phyloP scores from a whole-genome alignment of 2,113 vertebrate genomes.

The Cheirogaleus medius region DNA sequence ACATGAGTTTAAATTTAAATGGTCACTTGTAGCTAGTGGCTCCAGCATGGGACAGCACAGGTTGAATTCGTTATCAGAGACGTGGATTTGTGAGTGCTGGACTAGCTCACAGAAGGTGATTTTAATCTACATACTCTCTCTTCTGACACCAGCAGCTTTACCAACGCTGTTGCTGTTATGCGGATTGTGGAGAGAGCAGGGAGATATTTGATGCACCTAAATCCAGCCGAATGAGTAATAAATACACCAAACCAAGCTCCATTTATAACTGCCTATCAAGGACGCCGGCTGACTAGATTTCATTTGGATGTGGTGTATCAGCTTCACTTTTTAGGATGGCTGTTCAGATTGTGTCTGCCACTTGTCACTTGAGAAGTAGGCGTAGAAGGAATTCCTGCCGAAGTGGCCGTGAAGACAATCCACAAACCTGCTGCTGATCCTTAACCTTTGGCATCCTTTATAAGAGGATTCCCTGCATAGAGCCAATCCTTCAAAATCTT shows the following conservation, averaged over 20 bases:
- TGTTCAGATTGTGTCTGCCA: background rate
- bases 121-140: background rate
- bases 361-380: background rate
- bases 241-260: background rate
- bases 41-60: background rate
- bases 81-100: background rate
- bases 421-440: background rate
- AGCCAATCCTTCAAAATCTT: background rate
- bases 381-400: background rate
- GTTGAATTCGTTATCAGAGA: background rate
- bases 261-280: background rate
- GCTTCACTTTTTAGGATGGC: background rate
- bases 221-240: background rate
- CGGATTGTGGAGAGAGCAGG: background rate
- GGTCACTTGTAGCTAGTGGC: background rate
- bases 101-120: background rate
- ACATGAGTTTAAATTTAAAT: background rate
- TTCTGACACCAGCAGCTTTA: background rate
- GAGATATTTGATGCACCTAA: background rate
- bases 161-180: background rate
- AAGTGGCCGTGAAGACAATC: background rate
- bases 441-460: background rate
- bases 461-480: background rate
- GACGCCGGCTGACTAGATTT: background rate
- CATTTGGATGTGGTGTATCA: rapidly evolving